Evolutionary conservation across 2,113 vertebrate genomes (phyloP), one percentile per base, ranked within the genome.

Genomic region (Conger conger): DNA sequence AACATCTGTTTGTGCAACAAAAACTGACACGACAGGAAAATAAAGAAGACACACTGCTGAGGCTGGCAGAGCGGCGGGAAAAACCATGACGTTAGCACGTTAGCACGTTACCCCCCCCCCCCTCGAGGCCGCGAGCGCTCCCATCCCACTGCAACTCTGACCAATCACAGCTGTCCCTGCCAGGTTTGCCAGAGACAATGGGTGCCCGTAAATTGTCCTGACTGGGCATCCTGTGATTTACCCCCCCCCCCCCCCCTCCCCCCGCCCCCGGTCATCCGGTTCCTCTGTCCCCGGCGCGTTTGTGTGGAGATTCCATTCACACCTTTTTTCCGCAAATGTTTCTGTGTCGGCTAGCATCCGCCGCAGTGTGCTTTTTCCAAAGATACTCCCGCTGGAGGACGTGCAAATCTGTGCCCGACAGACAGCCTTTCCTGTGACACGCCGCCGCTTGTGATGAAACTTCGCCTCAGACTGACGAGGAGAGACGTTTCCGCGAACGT

Each of bases 291-390:
- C 17, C 13, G 16, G 1, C 15, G 36, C 35, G 5, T 45, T 80
- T 80, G 38, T 85, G 84, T 45, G n/a, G 83, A 84, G 36, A 80
- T 84, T 84, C 83, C 37, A 30, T 45, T 80, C 36, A 40, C 54
- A 81, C 78, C 50, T 30, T 63, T 84, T 84, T 13, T 13, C 77
- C 83, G 54, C 35, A 30, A 50, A 15, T 63, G n/a, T 80, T 80
- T 63, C 35, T 54, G 83, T 53, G 35, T 23, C 5, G 83, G n/a
- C 35, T 54, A 57, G 6, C 50, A 57, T 42, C 23, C 76, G 53
- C 50, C 54, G 60, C 77, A 84, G 33, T 35, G 53, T 18, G 36
- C 37, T 63, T 45, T 79, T 16, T 53, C 35, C 78, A 27, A 45
- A 57, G 54, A 68, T n/a, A 73, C 78, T 80, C 27, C 50, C n/a